Base-by-base conservation (phyloP, 2,113 vertebrate genomes). In the Ariopsis seemanni region DNA sequence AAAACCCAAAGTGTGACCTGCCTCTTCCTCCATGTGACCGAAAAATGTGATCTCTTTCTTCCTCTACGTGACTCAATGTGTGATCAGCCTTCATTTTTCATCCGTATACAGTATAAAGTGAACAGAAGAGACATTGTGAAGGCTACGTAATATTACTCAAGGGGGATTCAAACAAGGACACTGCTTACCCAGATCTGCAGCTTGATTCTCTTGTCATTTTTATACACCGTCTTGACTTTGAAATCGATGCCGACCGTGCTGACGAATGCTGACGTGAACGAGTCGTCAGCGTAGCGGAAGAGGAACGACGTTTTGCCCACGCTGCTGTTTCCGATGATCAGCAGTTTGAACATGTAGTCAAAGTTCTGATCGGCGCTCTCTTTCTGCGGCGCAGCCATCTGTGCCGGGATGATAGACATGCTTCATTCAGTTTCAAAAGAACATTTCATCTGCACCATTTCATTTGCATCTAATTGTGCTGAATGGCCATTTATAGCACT, bases 141-240 rank as follows among this genome's bases (percentile, higher is more conserved):
- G 18, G 22, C 53, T 50, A 27, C 48, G 57, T 7, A 20, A 34
- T 72, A 7, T 42, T 42, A 15, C 55, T 27, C 53, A 22, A 9
- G 8, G 2, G 42, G 72, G 58, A 63, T 18, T 62, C 7, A 79
- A 42, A 65, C 83, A 83, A 58, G 60, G 75, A 50, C 34, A 42
- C 22, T 34, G 71, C 96, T 96, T 94, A 97, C 96, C 96, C 96
- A 97, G 81, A 97, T 97, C 93, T 97, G 96, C 82, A 97, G 95
- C 89, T 97, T 97, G 94, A 97, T 97, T 92, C 96, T 94, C 94
- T 97, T 97, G 90, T 96, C 96, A 88, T 97, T 97, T 93, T 95
- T 97, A 94, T 96, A 97, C 89, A 97, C 96, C 0, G 96, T 97
- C 94, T 97, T 91, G 84, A 91, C 90, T 86, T 90, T 90, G 80